Base-by-base conservation (phyloP, 2,888 invertebrate genomes). In the Octonoba sinensis region DNA sequence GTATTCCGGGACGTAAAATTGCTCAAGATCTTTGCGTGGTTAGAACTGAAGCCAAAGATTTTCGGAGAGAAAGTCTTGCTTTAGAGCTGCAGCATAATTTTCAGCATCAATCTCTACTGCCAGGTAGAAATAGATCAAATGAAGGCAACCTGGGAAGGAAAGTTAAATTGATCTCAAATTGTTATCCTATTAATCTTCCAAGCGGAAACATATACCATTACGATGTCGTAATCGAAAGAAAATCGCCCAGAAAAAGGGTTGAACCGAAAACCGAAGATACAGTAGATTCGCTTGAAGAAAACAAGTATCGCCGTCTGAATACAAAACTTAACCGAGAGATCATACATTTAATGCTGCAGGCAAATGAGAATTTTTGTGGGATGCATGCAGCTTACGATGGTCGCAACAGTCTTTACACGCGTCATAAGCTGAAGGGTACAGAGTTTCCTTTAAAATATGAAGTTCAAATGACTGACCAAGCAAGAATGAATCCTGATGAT, bases 321-420 rank as follows among this genome's bases (percentile, higher is more conserved):
- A 62, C 76, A 0, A 70, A 90, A 57, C 90, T 90, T 46, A 91
- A 91, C 86, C 87, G 89, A 76, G 89, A 89, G 79, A 89, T 90
- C 60, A 87, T 90, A 46, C 88, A 89, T 72, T 88, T 88, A 22
- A 88, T 90, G 89, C 88, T 89, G 2, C 85, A 87, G 67, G 87
- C 87, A 15, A 88, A 89, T 84, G 86, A 87, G 54, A 88, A 88
- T 74, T 88, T 89, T 64, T 89, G 89, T 86, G 86, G 86, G 73
- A 87, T 88, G 56, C 87, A 88, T 51, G 90, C 90, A 2, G 91
- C 91, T 22, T 91, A 90, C 86, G 91, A 91, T 86, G 91, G 91
- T 36, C 87, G 90, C 75, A 89, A 89, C 83, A 91, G 90, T 85
- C 87, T 91, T 83, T 91, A 90, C 87, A 90, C 90, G 66, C 84